Evolutionary conservation across 2,113 vertebrate species (phyloP), one percentile per base, ranked within the genome.

Genomic region (Megaceryle torquata): DNA sequence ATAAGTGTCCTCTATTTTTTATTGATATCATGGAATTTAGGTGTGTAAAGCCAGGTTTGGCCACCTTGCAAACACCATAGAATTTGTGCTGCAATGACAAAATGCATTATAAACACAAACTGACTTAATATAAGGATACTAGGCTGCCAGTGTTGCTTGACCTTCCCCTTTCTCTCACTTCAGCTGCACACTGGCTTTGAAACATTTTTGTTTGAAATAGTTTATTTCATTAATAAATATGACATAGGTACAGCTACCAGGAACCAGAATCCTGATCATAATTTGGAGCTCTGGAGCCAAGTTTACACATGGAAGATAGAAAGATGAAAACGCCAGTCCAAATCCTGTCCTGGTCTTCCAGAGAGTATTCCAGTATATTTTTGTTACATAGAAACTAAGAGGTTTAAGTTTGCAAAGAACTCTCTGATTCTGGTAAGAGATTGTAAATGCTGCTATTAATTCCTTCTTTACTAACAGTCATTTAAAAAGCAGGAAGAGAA

Each of bases 191-290:
- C 10, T 69, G 18, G 10, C 17, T 81, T 78, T 89, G 35, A 43
- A 68, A 68, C 9, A 5, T 35, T 37, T n/a, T 71, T 79, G 20
- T 76, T 79, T 29, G 5, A 70, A 89, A 56, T 26, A 41, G 5
- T 68, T 79, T 51, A n/a, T 64, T 75, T 75, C 3, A 6, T 71
- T 28, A 75, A 22, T 39, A 79, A 22, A 20, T 33, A 57, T 15
- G 9, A 54, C 28, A 15, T 41, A 4, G 6, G 50, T 37, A 57
- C 0, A 0, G 24, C 29, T 77, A 21, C 14, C 11, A 63, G 60
- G 61, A 71, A 11, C 16, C 51, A 86, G 57, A 68, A 88, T 80
- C 15, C 20, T 68, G 43, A 48, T 13, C 7, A 48, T 20, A 53
- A 0, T 33, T 72, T 72, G 59, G 33, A 86, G 19, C 4, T 53